Percentiles rank a stretch among this genome's conserved stretches.
Evolutionary conservation across 2,113 vertebrate species (phyloP).

Genomic region (Sturnira hondurensis): DNA sequence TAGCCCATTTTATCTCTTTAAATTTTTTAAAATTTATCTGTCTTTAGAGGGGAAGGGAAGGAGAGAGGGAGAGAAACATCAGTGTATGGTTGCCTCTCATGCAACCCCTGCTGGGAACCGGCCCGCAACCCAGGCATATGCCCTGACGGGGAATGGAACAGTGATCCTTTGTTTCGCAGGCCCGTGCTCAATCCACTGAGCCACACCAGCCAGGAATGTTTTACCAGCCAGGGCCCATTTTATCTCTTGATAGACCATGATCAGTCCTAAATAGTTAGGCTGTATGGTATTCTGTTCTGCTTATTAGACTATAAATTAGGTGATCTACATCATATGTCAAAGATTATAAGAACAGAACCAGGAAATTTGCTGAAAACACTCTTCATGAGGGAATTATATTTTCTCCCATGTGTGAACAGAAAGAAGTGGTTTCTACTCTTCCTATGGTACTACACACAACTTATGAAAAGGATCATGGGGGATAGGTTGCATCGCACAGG

Average conservation of each 20-base stretch:
- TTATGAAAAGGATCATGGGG: not conserved
- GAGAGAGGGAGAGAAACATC: no score
- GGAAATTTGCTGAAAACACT: conserved; percentile 60
- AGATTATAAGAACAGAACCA: conserved; percentile 25
- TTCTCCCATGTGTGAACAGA: not conserved
- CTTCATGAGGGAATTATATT: conserved; percentile 28
- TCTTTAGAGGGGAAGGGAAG: no score
- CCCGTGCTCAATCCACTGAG: no score
- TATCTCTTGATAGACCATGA: conserved; percentile 48
- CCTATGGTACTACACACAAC: conserved; percentile 3
- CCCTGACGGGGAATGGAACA: no score
- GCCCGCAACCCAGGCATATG: no score
- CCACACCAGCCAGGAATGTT: no score
- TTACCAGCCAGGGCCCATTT: no score
- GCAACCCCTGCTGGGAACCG: no score
- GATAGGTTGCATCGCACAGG: not conserved
- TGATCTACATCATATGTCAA: conserved; percentile 24
- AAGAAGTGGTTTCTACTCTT: conserved; percentile 32
- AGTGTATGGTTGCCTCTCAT: no score
- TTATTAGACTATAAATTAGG: conserved; percentile 66
- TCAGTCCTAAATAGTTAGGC: conserved; percentile 54
- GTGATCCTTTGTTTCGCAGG: no score
- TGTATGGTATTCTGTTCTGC: conserved; percentile 45
- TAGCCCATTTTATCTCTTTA: conserved; percentile 44
- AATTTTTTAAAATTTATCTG: no score